A percentile compares a stretch with the other conserved stretches of the same genome.
These are phyloP conservation scores for Limnothrissa miodon DNA, from an alignment of 2,113 vertebrate species.

Conservation along the genomic window DNA sequence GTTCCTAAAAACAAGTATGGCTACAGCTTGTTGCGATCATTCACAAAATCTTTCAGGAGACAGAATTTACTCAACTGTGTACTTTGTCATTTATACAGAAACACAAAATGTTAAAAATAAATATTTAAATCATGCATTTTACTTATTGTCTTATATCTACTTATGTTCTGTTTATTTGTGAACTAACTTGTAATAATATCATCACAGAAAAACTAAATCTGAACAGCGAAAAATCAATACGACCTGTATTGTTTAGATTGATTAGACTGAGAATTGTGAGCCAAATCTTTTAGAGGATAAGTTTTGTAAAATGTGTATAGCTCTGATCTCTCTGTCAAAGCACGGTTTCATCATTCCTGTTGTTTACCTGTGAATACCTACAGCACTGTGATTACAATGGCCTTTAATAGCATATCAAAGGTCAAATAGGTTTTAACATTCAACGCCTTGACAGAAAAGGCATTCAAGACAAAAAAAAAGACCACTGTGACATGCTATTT, in stretches of 20 bases:
- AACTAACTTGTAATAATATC: background rate
- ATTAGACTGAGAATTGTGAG: too few relatives aligned
- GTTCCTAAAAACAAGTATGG: constrained; percentile 27
- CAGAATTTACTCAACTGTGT: background rate
- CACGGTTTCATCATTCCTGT: background rate
- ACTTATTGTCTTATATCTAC: background rate
- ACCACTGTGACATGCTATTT: background rate
- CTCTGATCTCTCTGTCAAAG: background rate
- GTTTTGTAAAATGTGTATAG: background rate
- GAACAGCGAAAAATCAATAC: too few relatives aligned
- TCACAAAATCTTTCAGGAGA: background rate
- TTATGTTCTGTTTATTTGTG: background rate
- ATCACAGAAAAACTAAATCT: background rate
- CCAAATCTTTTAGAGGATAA: background rate
- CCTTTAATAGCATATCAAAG: constrained; percentile 1
- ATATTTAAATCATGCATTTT: background rate
- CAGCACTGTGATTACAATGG: background rate
- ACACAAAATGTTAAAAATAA: background rate
- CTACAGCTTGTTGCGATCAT: background rate
- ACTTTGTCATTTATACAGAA: background rate
- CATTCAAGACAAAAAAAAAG: constrained; percentile 3
- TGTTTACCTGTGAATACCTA: background rate
- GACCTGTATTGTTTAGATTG: too few relatives aligned
- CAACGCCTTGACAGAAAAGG: constrained; percentile 5
- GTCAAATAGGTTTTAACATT: constrained; percentile 24